Evolutionary conservation across 1,140 invertebrate species (phyloP).

Genomic region (Tetragonula clypearis): DNA sequence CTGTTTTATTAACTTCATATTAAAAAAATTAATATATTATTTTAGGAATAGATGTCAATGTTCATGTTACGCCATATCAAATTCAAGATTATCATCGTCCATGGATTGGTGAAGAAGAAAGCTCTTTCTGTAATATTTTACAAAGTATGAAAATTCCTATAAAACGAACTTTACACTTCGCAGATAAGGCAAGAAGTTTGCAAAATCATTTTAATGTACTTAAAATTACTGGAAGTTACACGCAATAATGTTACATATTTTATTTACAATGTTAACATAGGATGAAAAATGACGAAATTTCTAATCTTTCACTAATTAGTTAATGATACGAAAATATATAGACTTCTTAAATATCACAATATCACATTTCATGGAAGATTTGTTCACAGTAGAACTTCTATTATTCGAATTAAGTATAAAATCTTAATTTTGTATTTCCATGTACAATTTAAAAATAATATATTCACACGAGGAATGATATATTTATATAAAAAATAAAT

Average conservation of each 20-base stretch:
- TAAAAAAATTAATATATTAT: conserved; percentile 19
- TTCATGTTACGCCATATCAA: conserved; percentile 94
- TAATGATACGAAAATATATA: conserved; percentile 2
- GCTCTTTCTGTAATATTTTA: conserved; percentile 87
- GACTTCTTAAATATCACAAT: conserved; percentile 33
- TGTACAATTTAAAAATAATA: not conserved
- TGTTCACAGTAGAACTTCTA: not conserved
- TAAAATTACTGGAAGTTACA: conserved; percentile 79
- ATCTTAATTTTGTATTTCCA: not conserved
- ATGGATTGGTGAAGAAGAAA: conserved; percentile 92
- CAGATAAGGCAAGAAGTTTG: conserved; percentile 84
- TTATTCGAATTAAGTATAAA: not conserved
- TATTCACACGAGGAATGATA: not conserved
- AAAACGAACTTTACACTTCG: conserved; percentile 85
- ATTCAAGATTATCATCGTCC: conserved; percentile 87
- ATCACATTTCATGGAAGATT: conserved; percentile 3
- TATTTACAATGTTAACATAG: not conserved
- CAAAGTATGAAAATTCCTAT: conserved; percentile 85
- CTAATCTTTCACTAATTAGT: not conserved
- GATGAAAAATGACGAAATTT: conserved; percentile 17
- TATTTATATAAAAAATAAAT: not conserved
- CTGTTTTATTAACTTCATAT: conserved; percentile 4
- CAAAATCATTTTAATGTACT: conserved; percentile 88
- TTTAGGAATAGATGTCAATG: conserved; percentile 85
- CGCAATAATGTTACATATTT: conserved; percentile 9